Conservation (phyloP, 2,888 invertebrate species). For the Dasysyrphus albostriatus region DNA sequence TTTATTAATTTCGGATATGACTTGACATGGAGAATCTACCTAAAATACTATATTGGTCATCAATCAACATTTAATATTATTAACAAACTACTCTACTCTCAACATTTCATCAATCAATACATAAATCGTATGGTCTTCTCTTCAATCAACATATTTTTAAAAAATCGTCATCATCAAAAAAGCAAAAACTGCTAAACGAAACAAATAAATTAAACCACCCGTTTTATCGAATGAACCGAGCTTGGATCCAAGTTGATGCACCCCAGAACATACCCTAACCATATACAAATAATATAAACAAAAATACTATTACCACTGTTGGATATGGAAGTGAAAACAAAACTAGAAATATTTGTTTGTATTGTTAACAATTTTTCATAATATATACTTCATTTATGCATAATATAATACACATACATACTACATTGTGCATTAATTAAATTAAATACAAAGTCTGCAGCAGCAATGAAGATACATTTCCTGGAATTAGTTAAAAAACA, state of each 20-base stretch:
- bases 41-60: slow-evolving; percentile 11
- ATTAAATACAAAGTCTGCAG: background rate
- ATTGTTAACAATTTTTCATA: slow-evolving; percentile 40
- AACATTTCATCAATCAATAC: slow-evolving; percentile 68
- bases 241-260: slow-evolving; percentile 45
- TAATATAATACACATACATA: background rate
- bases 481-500: background rate
- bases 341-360: slow-evolving; percentile 2
- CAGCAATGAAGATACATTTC: slow-evolving; percentile 4
- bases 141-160: slow-evolving; percentile 63
- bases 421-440: background rate
- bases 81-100: slow-evolving; percentile 40
- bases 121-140: slow-evolving; percentile 42
- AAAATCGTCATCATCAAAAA: background rate
- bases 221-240: slow-evolving; percentile 40
- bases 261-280: slow-evolving; percentile 9
- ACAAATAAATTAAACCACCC: slow-evolving; percentile 57
- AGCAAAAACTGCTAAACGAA: slow-evolving; percentile 12
- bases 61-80: slow-evolving; percentile 53
- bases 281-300: background rate
- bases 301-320: slow-evolving; percentile 20
- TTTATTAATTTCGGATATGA: slow-evolving; percentile 8
- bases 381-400: slow-evolving; percentile 7
- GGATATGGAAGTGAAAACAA: slow-evolving; percentile 20
- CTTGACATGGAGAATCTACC: slow-evolving; percentile 1